phyloP scores from a whole-genome alignment of 2,113 vertebrate genomes.

The Arizona elegans region DNA sequence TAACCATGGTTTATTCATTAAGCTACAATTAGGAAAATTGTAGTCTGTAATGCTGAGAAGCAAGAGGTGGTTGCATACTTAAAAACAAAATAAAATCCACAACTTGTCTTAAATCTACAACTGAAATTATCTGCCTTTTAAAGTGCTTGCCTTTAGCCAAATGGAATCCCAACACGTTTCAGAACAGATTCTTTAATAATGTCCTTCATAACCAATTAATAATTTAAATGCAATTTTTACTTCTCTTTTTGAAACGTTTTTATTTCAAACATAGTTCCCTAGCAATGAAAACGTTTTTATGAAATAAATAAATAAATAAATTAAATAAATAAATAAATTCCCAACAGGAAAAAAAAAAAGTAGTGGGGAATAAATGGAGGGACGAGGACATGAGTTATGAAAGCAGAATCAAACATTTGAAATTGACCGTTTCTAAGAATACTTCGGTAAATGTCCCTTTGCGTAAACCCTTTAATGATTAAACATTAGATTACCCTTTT shows the following conservation, averaged over 20 bases:
- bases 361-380: not conserved
- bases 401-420: constrained; percentile 3
- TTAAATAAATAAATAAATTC: not conserved
- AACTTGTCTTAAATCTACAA: not conserved
- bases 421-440: constrained; percentile 45
- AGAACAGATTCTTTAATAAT: not conserved
- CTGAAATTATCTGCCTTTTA: not conserved
- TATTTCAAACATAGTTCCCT: not conserved
- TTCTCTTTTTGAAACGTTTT: not conserved
- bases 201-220: not conserved
- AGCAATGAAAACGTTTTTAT: not conserved
- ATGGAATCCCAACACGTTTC: not conserved
- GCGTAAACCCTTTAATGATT: constrained; percentile 66
- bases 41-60: not conserved
- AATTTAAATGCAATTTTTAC: not conserved
- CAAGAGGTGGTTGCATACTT: not conserved
- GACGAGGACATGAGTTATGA: not conserved
- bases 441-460: constrained; percentile 67
- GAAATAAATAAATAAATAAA: not conserved
- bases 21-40: not conserved
- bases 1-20: not conserved
- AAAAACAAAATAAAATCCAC: not conserved
- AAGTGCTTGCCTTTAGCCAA: not conserved
- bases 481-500: constrained; percentile 79
- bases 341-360: not conserved